Percentiles rank a stretch among this genome's conserved stretches.
Conservation (phyloP, 2,797 vertebrate species). For the Tokudaia tokunoshimensis region DNA sequence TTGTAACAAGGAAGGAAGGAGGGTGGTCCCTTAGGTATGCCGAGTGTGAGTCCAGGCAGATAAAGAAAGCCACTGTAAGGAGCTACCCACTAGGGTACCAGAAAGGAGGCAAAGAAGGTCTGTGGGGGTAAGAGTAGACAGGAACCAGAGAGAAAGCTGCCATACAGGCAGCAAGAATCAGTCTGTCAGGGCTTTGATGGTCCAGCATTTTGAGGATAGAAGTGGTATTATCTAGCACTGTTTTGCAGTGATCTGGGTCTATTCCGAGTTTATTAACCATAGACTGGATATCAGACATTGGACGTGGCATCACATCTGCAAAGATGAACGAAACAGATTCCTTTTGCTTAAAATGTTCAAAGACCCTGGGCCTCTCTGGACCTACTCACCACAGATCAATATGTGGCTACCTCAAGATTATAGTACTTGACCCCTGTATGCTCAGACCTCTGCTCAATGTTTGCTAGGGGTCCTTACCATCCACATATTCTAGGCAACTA, state of each 20-base stretch:
- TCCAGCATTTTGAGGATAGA: neutral
- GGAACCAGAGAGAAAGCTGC: rapidly evolving
- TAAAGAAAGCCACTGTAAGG: neutral
- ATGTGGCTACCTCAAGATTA: neutral
- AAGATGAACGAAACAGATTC: neutral
- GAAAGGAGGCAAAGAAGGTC: neutral
- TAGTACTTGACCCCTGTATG: neutral
- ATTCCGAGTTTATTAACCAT: neutral
- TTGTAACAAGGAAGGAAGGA: neutral
- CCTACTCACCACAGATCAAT: neutral
- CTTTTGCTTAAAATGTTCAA: neutral
- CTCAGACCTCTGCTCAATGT: neutral
- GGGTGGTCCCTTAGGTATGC: neutral
- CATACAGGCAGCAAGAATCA: neutral
- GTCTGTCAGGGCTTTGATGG: neutral
- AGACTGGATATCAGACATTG: neutral
- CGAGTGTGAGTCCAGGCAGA: neutral
- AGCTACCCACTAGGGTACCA: neutral
- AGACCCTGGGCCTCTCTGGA: neutral
- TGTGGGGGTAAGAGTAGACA: neutral
- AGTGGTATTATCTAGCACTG: neutral
- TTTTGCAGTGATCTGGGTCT: conserved; percentile 33
- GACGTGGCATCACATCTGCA: neutral
- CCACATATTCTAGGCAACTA: neutral
- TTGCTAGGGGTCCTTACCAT: neutral